These are phyloP conservation scores for Nineta flava DNA, from an alignment of 2,888 invertebrate genomes.

Conservation along the genomic window DNA sequence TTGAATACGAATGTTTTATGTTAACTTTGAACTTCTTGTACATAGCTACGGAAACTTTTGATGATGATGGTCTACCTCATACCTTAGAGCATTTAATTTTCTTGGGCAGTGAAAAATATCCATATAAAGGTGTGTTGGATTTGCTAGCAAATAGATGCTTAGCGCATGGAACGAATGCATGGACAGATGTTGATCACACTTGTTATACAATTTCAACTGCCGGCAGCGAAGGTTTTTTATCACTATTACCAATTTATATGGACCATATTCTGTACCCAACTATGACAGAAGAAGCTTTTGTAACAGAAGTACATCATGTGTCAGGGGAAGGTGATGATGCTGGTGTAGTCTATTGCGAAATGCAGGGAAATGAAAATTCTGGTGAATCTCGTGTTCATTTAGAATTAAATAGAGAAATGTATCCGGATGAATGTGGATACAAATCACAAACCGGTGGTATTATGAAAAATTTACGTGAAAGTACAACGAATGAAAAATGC, in stretches of 20 bases:
- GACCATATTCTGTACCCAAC: slow-evolving; percentile 81
- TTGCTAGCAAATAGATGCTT: slow-evolving; percentile 76
- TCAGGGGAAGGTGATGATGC: slow-evolving; percentile 78
- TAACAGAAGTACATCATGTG: slow-evolving; percentile 85
- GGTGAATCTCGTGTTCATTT: slow-evolving; percentile 54
- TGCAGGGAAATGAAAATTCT: slow-evolving; percentile 76
- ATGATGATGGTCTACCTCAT: slow-evolving; percentile 86
- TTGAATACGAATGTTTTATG: neutral
- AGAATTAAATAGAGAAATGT: slow-evolving; percentile 50
- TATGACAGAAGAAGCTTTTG: slow-evolving; percentile 62
- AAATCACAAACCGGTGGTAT: slow-evolving; percentile 74
- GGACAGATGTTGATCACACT: slow-evolving; percentile 78
- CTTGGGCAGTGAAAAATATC: slow-evolving; percentile 76
- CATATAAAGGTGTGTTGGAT: slow-evolving; percentile 80
- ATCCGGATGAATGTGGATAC: slow-evolving; percentile 70
- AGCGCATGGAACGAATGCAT: slow-evolving; percentile 84
- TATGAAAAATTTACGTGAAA: slow-evolving; percentile 66
- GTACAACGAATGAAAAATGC: slow-evolving; percentile 68
- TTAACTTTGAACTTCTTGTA: slow-evolving; percentile 6
- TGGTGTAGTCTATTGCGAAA: slow-evolving; percentile 92
- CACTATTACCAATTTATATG: slow-evolving; percentile 76
- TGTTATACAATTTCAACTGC: slow-evolving; percentile 82
- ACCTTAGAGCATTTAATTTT: slow-evolving; percentile 86
- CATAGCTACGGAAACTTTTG: slow-evolving; percentile 76
- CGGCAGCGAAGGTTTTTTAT: slow-evolving; percentile 72